Percentiles rank a stretch among this genome's conserved stretches.
phyloP scores from a whole-genome alignment of 2,888 invertebrate species.

The Hypomecis atomaria region DNA sequence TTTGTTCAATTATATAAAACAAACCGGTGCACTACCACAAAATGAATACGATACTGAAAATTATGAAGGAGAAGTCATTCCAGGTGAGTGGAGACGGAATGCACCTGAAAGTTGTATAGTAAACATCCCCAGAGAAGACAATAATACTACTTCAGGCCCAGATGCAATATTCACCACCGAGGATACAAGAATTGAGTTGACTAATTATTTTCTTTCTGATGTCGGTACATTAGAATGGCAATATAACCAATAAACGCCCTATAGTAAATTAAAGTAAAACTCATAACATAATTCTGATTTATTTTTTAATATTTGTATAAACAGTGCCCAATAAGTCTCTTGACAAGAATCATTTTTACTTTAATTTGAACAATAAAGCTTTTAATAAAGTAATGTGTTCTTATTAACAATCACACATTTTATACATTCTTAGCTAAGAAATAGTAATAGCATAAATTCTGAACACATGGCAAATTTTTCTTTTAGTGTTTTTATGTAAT shows the following conservation, averaged over 20 bases:
- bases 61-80: constrained; percentile 31
- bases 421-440: too few species aligned
- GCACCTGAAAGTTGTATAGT: constrained; percentile 24
- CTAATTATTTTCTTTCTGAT: constrained; percentile 36
- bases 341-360: too few species aligned
- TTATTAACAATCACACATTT: too few species aligned
- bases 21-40: constrained; percentile 12
- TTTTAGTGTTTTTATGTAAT: too few species aligned
- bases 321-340: too few species aligned
- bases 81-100: constrained; percentile 32
- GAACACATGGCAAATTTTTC: too few species aligned
- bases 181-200: constrained; percentile 33
- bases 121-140: constrained; percentile 29
- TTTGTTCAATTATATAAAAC: constrained; percentile 40
- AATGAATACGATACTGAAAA: constrained; percentile 25
- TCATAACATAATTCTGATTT: not conserved
- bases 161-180: constrained; percentile 21
- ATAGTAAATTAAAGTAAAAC: not conserved
- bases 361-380: too few species aligned
- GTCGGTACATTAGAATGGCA: constrained; percentile 37
- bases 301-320: too few species aligned
- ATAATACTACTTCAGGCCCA: constrained; percentile 17
- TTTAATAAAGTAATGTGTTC: too few species aligned
- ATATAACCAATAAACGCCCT: constrained; percentile 31
- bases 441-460: too few species aligned